phyloP scores from a whole-genome alignment of 2,797 vertebrate genomes.

The Ciconia nigra region DNA sequence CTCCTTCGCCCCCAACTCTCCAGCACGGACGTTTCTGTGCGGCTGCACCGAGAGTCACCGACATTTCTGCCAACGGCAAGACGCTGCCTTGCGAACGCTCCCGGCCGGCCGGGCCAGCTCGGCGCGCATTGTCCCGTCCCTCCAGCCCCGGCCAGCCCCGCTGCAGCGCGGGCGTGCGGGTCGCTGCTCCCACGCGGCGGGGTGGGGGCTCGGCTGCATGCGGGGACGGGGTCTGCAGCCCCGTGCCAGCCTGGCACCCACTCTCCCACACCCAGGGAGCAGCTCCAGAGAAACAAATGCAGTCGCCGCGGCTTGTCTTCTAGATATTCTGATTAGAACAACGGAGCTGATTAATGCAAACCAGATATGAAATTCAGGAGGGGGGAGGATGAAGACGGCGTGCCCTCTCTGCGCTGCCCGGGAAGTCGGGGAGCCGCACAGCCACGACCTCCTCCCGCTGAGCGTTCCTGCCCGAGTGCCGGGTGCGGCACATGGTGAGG shows the following conservation, averaged over 20 bases:
- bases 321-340: neutral
- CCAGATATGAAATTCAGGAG: neutral
- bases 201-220: neutral
- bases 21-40: accelerated
- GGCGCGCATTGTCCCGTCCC: neutral
- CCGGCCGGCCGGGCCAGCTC: neutral
- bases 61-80: neutral
- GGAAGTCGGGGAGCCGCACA: accelerated
- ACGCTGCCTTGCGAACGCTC: accelerated
- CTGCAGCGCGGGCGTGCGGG: neutral
- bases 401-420: accelerated
- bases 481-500: accelerated
- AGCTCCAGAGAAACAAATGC: neutral
- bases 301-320: accelerated
- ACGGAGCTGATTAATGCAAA: constrained; percentile 16
- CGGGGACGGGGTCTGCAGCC: neutral
- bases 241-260: accelerated
- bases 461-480: neutral
- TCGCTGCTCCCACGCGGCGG: accelerated
- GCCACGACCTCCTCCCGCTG: neutral
- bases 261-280: neutral
- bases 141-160: neutral
- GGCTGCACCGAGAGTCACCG: neutral
- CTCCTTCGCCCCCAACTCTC: neutral
- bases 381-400: neutral